Percentiles rank a stretch among this genome's conserved stretches.
These are phyloP conservation scores for Cremastinae sp. DNA, from an alignment of 2,888 invertebrate species.

Conservation along the genomic window DNA sequence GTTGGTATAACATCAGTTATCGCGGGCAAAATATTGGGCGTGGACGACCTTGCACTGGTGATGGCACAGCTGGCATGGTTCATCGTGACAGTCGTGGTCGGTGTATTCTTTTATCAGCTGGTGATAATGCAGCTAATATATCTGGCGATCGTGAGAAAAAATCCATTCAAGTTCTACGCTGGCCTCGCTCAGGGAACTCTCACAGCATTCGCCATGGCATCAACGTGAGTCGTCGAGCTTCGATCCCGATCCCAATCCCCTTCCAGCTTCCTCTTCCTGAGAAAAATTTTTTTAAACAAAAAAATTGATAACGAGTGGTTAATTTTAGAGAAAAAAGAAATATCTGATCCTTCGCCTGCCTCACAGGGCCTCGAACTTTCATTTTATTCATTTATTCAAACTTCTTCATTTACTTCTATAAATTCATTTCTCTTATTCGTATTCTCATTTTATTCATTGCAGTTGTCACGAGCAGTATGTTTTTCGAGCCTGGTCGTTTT, in stretches of 20 bases:
- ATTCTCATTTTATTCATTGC: conserved; percentile 11
- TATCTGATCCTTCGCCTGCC: conserved; percentile 75
- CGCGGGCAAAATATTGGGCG: conserved; percentile 89
- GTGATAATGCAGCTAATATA: conserved; percentile 92
- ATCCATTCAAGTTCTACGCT: conserved; percentile 93
- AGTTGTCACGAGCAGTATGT: too few relatives aligned
- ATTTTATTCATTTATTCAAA: conserved; percentile 35
- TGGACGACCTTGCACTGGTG: conserved; percentile 84
- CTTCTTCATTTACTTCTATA: conserved; percentile 15
- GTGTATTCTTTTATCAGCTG: conserved; percentile 91
- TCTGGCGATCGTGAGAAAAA: conserved; percentile 88
- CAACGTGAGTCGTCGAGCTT: conserved; percentile 87
- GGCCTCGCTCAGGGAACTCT: conserved; percentile 91
- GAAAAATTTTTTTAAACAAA: conserved; percentile 50
- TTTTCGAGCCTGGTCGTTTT: background rate
- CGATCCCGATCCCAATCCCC: conserved; percentile 72
- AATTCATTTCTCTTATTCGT: conserved; percentile 10
- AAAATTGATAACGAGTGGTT: background rate
- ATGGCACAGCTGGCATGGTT: conserved; percentile 83
- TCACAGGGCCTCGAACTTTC: conserved; percentile 75
- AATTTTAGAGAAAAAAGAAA: conserved; percentile 10
- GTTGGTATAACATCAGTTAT: conserved; percentile 92
- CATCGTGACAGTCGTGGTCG: conserved; percentile 90
- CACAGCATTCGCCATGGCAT: conserved; percentile 94
- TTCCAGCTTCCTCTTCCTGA: conserved; percentile 44